A percentile compares a stretch with the other conserved stretches of the same genome.
Conservation (phyloP, 2,797 vertebrate species). For the Carduelis carduelis region DNA sequence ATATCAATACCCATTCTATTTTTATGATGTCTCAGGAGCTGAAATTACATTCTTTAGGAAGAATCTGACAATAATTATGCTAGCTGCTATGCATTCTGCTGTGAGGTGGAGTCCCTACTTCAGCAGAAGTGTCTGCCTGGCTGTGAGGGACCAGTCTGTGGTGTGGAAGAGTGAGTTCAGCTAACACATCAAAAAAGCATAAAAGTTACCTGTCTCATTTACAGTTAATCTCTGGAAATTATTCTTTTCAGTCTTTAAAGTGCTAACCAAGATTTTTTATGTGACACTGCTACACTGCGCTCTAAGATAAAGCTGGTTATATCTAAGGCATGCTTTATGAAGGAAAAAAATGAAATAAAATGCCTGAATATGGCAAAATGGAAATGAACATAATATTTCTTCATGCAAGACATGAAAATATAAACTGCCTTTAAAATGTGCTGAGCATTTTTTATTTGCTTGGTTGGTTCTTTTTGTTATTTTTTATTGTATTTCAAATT, state of each 20-base stretch:
- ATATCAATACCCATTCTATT: background rate
- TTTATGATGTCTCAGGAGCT: background rate
- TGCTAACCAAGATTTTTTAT: background rate
- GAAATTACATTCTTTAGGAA: background rate
- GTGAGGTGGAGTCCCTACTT: background rate
- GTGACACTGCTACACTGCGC: fast-evolving
- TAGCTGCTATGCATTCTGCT: background rate
- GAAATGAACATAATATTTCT: background rate
- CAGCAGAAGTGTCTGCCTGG: background rate
- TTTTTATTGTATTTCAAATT: background rate
- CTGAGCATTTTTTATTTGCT: background rate
- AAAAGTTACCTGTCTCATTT: background rate
- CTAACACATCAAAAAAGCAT: background rate
- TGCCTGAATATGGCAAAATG: background rate
- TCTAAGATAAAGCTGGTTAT: background rate
- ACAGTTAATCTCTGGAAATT: background rate
- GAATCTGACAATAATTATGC: background rate
- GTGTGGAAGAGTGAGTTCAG: background rate
- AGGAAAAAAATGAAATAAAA: background rate
- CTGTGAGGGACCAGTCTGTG: background rate
- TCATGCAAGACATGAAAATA: background rate
- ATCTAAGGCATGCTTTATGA: fast-evolving
- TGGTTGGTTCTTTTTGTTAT: background rate
- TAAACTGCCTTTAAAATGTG: background rate
- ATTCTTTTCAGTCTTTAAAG: background rate